Base-by-base conservation (phyloP, 1,140 invertebrate genomes). In the Drosophila malerkotliana region DNA sequence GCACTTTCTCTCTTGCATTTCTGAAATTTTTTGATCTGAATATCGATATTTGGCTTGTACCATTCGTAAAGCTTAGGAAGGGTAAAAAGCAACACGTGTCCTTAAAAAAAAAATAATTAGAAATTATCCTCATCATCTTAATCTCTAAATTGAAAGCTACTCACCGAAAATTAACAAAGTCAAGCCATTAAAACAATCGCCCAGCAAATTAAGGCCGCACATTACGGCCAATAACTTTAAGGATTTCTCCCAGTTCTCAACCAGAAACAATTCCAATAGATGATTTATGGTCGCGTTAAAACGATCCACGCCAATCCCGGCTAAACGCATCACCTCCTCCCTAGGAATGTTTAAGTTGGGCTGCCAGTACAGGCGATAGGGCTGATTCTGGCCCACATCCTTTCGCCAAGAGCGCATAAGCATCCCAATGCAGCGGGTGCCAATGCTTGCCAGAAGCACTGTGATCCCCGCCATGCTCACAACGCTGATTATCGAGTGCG, bases 401-500 rank as follows among this genome's bases (percentile, higher is more conserved):
- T 32, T 57, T 12, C 28, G 57, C 69, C 79, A 51, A 24, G 56
- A 18, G 4, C 53, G 51, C 21, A 54, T 47, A 4, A 60, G 15
- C 37, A 63, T 66, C 0, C 52, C 30, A 9, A 60, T 34, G 10
- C 48, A 61, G 45, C 74, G 71, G 45, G 87, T 71, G 6, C 21
- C 51, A 10, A 78, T 55, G 14, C 62, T 51, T 10, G 52, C 24
- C 3, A 74, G 9, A 1, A 87, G 51, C 6, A 60, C 3, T 4
- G 79, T 34, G 1, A 87, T 76, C 0, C 74, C 79, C 1, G 61
- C 30, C 47, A 87, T 76, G 60, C 81, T 85, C 0, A 78, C 9
- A 14, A 85, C 81, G 37, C 81, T 85, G 44, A 85, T 82, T 3
- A 87, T 55, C 15, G 81, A 87, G 37, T 87, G 79, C 3, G 14